A percentile compares a stretch with the other conserved stretches of the same genome.
Conservation (phyloP, 2,113 vertebrate species). For the Hemichromis elongatus region DNA sequence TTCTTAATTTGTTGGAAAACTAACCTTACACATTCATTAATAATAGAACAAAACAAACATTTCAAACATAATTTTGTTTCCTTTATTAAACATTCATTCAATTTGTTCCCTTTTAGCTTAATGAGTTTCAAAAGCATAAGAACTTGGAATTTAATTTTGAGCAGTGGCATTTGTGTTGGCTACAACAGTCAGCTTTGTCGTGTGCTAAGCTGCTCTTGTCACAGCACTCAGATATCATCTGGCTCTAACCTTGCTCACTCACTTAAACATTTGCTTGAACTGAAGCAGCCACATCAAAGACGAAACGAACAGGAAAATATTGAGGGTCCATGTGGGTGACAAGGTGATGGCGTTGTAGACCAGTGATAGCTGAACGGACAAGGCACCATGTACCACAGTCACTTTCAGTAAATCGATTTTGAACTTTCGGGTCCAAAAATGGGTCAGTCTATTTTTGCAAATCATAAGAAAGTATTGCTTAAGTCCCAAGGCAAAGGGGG, state of each 20-base stretch:
- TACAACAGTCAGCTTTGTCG: background rate
- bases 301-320: background rate
- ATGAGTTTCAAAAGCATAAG: background rate
- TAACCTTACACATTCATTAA: no score
- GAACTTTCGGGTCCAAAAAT: constrained; percentile 5
- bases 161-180: background rate
- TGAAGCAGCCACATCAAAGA: background rate
- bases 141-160: background rate
- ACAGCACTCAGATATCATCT: background rate
- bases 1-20: no score
- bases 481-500: background rate
- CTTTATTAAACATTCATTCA: background rate
- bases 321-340: background rate
- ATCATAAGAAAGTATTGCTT: background rate
- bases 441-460: constrained; percentile 28
- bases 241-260: background rate
- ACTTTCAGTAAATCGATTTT: constrained; percentile 13
- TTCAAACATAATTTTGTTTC: no score
- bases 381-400: constrained; percentile 23
- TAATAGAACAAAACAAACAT: no score
- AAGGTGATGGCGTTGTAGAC: background rate
- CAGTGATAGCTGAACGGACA: background rate
- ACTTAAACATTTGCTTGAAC: background rate
- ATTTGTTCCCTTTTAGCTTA: background rate
- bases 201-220: background rate